phyloP scores from a whole-genome alignment of 1,140 invertebrate species.

The Pseudobourletiella spinata region DNA sequence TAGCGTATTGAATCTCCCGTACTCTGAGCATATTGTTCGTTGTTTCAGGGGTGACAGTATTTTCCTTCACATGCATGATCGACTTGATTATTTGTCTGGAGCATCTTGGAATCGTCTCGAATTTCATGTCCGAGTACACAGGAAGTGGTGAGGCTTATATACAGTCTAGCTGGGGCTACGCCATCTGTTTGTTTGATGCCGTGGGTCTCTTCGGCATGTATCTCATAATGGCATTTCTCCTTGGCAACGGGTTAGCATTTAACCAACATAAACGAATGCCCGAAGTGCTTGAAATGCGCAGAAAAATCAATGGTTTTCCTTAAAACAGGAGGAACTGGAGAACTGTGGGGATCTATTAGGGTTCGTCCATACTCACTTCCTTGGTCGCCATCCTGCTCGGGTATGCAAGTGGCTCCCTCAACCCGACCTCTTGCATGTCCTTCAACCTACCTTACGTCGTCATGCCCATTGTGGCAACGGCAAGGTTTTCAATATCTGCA shows the following conservation, averaged over 20 bases:
- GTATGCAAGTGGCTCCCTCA: constrained; percentile 20
- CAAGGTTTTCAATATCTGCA: no score
- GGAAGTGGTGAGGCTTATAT: constrained; percentile 32
- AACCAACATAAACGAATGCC: not conserved
- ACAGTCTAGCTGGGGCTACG: constrained; percentile 21
- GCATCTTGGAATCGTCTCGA: constrained; percentile 20
- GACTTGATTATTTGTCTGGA: constrained; percentile 33
- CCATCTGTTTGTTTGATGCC: constrained; percentile 33
- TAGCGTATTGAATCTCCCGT: no score
- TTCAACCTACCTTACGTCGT: constrained; percentile 33
- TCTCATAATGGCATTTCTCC: constrained; percentile 20
- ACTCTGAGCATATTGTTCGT: no score
- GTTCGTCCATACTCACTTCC: constrained; percentile 27
- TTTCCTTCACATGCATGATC: constrained; percentile 30
- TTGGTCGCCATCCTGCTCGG: constrained; percentile 31
- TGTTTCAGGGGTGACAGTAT: constrained; percentile 23
- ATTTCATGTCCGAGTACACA: constrained; percentile 33
- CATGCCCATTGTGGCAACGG: constrained; percentile 24
- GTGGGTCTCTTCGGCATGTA: constrained; percentile 33
- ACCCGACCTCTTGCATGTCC: constrained; percentile 32
- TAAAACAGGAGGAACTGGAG: constrained; percentile 26
- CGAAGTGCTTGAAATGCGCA: no score
- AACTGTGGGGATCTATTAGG: constrained; percentile 27
- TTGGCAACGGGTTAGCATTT: constrained; percentile 22
- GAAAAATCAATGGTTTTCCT: no score